Evolutionary conservation across 1,140 invertebrate genomes (phyloP), one percentile per base, ranked within the genome.

Genomic region (Hestina assimilis): DNA sequence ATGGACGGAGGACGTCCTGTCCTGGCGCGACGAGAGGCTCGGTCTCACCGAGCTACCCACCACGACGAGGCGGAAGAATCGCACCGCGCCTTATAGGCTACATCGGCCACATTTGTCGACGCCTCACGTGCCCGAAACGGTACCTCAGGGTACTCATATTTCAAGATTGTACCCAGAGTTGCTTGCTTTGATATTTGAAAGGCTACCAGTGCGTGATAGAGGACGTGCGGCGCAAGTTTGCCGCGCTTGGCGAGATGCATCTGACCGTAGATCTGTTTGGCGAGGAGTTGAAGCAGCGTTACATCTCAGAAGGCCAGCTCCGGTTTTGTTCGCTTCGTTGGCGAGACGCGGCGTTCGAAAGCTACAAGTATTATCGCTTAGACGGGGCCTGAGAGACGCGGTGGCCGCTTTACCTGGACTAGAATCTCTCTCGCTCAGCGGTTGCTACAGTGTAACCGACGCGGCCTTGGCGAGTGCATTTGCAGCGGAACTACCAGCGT

Each of bases 261-360:
- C 96, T 2, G 97, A 98, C 78, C 93, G 95, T 67, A 94, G 96
- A 56, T 95, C 94, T 3, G 96, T 98, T 3, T 98, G 97, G 97
- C 92, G 96, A 59, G 96, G 95, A 28, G 96, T 97, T 3, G 96
- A 97, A 77, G 96, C 97, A 0, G 94, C 95, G 66, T 84, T 98
- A 58, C 97, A 98, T 85, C 91, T 98, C 24, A 91, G 95, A 29
- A 92, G 95, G 58, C 92, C 96, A 51, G 94, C 95, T 45, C 93
- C 95, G 4, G 93, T 94, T 61, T 90, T 98, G 17, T 98, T 97
- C 83, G 91, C 92, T 12, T 96, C 95, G 54, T 89, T 99, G 15
- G 95, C 96, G 1, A 92, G 93, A 65, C 91, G 97, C 21, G 97
- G 97, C 60, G 97, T 99, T 47, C 92, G 94, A 51, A 92, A 93